Base-by-base conservation (phyloP, 2,113 vertebrate genomes). In the Oreochromis spilurus region DNA sequence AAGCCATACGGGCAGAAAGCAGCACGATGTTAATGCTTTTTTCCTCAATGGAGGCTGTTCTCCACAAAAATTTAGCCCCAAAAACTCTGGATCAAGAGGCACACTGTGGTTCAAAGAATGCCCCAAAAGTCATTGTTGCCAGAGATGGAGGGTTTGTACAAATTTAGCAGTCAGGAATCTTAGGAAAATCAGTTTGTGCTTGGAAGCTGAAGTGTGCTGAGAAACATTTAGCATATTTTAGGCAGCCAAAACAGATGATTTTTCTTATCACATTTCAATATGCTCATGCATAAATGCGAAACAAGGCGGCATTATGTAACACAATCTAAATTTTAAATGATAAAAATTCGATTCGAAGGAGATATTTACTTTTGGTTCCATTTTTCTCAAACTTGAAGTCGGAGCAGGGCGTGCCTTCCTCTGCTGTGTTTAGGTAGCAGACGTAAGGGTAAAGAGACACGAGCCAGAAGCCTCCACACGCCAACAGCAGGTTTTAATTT, bases 401-500 rank as follows among this genome's bases (percentile, higher is more conserved):
- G 0, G 21, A 36, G 55, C 83, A 55, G 90, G 93, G 88, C 48
- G 90, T 94, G 85, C 80, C 90, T 79, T 36, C 72, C 54, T 89
- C 65, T 24, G 58, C 72, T 87, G 84, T 94, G 89, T 94, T 94
- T 93, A 92, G 89, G 94, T 92, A 89, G 93, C 91, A 89, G 88
- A 81, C 75, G 70, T 85, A 75, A 84, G 82, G 83, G 83, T 78
- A 75, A 84, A 65, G 16, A 77, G 62, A 62, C 78, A 16, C 4
- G 40, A 81, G 83, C 87, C 88, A 88, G 81, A 19, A 89, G 54
- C 85, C 91, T 88, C 77, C 77, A 79, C 67, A 19, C 89, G 84
- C 79, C 86, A 82, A 94, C 95, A 94, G 90, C 90, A 94, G 94
- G 89, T 95, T 96, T 93, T 88, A 93, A 96, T 96, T 95, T 91